Evolutionary conservation across 2,888 invertebrate genomes (phyloP).

Genomic region (Ochropleura leucogaster): DNA sequence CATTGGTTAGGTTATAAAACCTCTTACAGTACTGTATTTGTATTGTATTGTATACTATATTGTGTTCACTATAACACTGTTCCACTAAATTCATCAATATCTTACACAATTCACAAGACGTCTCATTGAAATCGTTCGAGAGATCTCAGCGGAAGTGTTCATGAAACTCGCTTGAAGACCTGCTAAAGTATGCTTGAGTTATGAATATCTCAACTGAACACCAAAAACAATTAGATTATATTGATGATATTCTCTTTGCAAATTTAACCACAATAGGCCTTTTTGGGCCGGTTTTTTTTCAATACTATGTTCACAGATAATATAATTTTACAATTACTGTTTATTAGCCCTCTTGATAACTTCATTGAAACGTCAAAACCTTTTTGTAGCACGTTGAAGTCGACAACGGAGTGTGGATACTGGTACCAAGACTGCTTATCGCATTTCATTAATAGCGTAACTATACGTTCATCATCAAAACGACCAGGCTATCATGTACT

Average conservation of each 20-base stretch:
- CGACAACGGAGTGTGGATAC: neutral
- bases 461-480: neutral
- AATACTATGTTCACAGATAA: no score
- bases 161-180: constrained; percentile 22
- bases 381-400: neutral
- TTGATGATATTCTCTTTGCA: neutral
- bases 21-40: no score
- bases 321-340: no score
- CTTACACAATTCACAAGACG: neutral
- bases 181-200: constrained; percentile 19
- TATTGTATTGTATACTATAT: neutral
- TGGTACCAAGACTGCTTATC: neutral
- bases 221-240: constrained; percentile 1
- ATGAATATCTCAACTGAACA: constrained; percentile 12
- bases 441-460: neutral
- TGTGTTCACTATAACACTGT: neutral
- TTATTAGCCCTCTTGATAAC: no score
- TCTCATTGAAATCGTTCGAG: constrained; percentile 27
- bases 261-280: neutral
- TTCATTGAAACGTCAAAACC: no score
- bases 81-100: constrained; percentile 4
- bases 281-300: neutral
- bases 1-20: no score
- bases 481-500: constrained; percentile 38
- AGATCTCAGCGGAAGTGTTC: constrained; percentile 37